Evolutionary conservation across 2,888 invertebrate species (phyloP), one percentile per base, ranked within the genome.

Genomic region (Acleris cristana): DNA sequence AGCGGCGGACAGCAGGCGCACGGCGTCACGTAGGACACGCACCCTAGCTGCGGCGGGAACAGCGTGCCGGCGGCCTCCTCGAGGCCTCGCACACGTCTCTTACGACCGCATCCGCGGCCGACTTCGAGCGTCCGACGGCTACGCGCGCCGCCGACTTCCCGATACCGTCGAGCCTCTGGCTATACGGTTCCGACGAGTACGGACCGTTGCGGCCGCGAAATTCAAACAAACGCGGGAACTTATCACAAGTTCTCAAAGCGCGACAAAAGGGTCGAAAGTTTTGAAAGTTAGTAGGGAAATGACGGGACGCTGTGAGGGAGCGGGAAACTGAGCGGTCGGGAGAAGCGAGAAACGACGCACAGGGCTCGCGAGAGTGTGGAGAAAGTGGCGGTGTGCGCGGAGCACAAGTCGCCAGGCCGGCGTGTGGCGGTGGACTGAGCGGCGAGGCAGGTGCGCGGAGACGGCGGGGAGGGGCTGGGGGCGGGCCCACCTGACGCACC

Each of bases 31-130:
- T 92, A 91, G 86, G 92, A 88, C 88, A 91, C 93, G 88, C 92
- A 92, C 89, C 90, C 91, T 77, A 91, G 89, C 92, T 91, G 92
- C 92, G 92, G 92, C 88, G 92, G 89, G 90, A 92, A 92, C 92
- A 92, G 92, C 91, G 92, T 92, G 92, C 83, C 90, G 92, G 91
- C 92, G 92, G 91, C 92, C 92, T 92, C 92, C 86, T 80, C 74
- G 92, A 92, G 92, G 92, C 92, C 92, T 89, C 82, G 85, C 83
- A 85, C 88, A 76, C 87, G 86, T 87, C 85, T 88, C 88, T 90
- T 79, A 91, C 89, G 89, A 90, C 89, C 91, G 90, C 92, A 91
- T 90, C 85, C 88, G 80, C 91, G 88, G 90, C 90, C 87, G 85
- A 87, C 85, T 82, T 81, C 85, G 76, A 83, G 76, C 83, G 81